These are phyloP conservation scores for Oscheius sp. DNA, from an alignment of 1,140 invertebrate species.

Conservation along the genomic window DNA sequence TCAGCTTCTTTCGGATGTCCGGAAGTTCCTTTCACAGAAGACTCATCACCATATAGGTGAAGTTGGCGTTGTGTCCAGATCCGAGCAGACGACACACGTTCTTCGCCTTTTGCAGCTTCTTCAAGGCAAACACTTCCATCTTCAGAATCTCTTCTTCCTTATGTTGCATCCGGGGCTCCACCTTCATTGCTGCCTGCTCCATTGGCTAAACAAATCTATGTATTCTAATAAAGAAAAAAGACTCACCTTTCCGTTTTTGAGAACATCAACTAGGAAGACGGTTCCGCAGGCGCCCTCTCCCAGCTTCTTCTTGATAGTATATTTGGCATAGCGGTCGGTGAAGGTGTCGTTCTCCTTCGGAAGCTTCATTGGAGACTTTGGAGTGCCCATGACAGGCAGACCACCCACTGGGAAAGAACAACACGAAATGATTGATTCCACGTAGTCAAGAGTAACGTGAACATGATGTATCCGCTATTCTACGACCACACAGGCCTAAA, in stretches of 20 bases:
- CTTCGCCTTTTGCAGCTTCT: constrained; percentile 49
- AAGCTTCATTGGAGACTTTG: no score
- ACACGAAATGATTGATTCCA: no score
- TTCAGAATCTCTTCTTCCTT: constrained; percentile 52
- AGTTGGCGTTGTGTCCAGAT: constrained; percentile 44
- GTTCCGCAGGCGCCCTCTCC: constrained; percentile 46
- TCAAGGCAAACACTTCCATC: constrained; percentile 52
- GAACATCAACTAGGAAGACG: constrained; percentile 35
- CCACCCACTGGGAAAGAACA: no score
- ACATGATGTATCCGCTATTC: no score
- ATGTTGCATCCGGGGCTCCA: constrained; percentile 47
- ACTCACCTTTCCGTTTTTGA: background rate
- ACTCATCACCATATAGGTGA: constrained; percentile 47
- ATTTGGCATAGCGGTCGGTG: no score
- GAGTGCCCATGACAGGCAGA: no score
- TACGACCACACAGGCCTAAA: no score
- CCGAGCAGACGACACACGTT: constrained; percentile 43
- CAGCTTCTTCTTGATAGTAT: constrained; percentile 45
- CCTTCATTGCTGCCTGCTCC: constrained; percentile 41
- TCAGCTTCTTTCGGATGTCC: constrained; percentile 45
- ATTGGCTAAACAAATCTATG: no score
- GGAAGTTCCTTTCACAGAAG: constrained; percentile 49
- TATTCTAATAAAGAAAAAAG: no score
- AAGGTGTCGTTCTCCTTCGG: no score
- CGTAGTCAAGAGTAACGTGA: no score